These are phyloP conservation scores for Kobus ellipsiprymnus DNA, from an alignment of 2,113 vertebrate genomes.

Conservation along the genomic window DNA sequence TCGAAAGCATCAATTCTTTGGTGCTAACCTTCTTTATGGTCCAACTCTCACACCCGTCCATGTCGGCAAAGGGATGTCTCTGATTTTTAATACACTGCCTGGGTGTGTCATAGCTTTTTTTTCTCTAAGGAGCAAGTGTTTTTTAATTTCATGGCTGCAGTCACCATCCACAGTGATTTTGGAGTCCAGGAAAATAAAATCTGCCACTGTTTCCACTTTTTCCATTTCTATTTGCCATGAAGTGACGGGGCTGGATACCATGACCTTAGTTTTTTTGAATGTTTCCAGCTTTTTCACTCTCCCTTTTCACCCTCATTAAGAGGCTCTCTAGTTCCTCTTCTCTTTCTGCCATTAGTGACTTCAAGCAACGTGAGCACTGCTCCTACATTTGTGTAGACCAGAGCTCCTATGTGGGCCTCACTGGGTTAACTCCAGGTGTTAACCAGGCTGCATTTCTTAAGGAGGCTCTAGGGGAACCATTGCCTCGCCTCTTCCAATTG, in stretches of 20 bases:
- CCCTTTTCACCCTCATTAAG: neutral
- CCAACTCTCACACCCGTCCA: neutral
- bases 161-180: neutral
- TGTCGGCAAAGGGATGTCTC: neutral
- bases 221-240: neutral
- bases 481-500: neutral
- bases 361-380: neutral
- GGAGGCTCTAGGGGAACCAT: neutral
- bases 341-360: neutral
- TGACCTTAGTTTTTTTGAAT: neutral
- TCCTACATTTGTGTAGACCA: neutral
- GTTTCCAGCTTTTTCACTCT: neutral
- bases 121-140: neutral
- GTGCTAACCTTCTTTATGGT: neutral
- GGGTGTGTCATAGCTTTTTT: neutral
- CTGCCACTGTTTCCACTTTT: neutral
- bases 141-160: neutral
- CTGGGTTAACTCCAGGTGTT: neutral
- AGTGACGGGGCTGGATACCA: neutral
- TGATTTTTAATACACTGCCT: neutral
- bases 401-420: neutral
- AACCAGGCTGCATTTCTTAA: neutral
- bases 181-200: neutral
- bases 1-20: neutral
- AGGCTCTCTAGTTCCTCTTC: neutral